Evolutionary conservation across 2,888 invertebrate species (phyloP).

Genomic region (Caenorhabditis sp.): DNA sequence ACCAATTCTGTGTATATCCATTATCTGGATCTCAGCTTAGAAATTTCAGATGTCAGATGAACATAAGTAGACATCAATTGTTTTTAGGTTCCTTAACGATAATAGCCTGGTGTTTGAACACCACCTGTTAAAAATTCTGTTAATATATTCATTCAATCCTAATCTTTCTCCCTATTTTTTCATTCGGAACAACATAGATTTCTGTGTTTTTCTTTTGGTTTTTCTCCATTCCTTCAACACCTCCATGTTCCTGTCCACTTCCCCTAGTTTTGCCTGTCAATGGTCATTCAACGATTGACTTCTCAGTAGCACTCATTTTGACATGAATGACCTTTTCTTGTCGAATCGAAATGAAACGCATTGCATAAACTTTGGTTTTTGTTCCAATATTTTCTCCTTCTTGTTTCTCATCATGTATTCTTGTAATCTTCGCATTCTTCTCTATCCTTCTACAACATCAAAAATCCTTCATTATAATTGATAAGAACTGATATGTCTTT

Average conservation of each 20-base stretch:
- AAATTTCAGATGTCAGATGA: no score
- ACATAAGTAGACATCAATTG: no score
- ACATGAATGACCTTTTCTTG: conserved; percentile 51
- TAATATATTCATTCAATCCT: conserved; percentile 1
- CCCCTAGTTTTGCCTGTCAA: conserved; percentile 22
- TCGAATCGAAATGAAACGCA: conserved; percentile 25
- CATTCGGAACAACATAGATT: conserved; percentile 4
- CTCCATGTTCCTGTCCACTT: conserved; percentile 2
- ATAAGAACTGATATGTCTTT: conserved; percentile 39
- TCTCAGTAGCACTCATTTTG: conserved; percentile 47
- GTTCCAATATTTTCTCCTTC: conserved; percentile 8
- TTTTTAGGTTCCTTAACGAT: no score
- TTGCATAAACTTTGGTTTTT: conserved; percentile 46
- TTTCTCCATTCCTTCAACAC: conserved; percentile 10
- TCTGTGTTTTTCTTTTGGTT: neutral
- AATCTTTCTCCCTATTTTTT: neutral
- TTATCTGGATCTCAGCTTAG: no score
- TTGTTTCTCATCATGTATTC: conserved; percentile 5
- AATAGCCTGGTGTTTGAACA: neutral
- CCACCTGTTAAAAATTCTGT: neutral
- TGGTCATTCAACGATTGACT: conserved; percentile 46
- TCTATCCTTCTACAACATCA: conserved; percentile 29
- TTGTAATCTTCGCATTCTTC: conserved; percentile 15
- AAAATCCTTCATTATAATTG: conserved; percentile 46
- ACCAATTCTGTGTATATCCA: no score